phyloP scores from a whole-genome alignment of 2,797 vertebrate species.

The Heliangelus exortis region DNA sequence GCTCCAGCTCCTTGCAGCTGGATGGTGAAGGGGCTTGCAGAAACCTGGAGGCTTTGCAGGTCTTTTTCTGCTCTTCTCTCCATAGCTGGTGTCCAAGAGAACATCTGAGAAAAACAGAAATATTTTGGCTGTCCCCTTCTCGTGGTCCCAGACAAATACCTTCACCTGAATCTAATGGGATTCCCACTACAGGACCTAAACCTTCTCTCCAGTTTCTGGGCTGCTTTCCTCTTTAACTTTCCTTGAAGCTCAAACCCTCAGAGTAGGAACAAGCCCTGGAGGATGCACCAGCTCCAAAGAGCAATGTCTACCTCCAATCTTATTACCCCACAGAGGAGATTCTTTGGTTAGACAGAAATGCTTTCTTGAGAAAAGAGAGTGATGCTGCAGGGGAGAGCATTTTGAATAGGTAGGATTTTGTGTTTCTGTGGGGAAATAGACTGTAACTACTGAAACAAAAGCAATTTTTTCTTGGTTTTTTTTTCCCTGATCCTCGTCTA shows the following conservation, averaged over 20 bases:
- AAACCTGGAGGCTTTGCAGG: accelerated
- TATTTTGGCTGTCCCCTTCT: background rate
- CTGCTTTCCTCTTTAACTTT: background rate
- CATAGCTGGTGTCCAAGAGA: background rate
- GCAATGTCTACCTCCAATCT: background rate
- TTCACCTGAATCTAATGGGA: background rate
- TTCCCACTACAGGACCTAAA: background rate
- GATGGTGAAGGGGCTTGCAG: background rate
- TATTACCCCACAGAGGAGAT: background rate
- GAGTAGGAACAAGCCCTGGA: background rate
- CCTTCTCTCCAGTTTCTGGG: background rate
- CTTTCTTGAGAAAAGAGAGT: background rate
- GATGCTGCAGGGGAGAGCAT: background rate
- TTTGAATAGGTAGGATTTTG: background rate
- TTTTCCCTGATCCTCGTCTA: background rate
- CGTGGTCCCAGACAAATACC: too few relatives aligned
- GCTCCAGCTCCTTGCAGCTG: background rate
- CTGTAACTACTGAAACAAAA: constrained; percentile 11
- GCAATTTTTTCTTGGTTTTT: background rate
- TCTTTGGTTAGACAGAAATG: background rate
- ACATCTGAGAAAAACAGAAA: background rate
- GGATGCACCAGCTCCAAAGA: background rate
- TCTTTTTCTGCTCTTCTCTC: background rate
- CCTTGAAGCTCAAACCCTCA: background rate
- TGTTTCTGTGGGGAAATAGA: background rate